Evolutionary conservation across 2,888 invertebrate species (phyloP).

Genomic region (Dryococelus australis): DNA sequence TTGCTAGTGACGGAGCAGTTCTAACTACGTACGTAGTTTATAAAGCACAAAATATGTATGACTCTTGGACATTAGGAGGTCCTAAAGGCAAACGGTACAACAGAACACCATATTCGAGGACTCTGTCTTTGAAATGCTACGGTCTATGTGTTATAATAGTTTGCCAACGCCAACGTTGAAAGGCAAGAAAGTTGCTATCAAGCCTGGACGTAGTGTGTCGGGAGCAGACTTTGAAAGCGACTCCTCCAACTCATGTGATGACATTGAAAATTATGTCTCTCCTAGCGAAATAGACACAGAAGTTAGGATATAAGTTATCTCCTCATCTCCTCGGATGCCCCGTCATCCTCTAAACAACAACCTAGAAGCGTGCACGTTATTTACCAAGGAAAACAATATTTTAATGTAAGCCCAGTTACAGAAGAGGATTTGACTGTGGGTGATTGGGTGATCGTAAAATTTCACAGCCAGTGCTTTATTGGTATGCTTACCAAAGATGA

Average conservation of each 20-base stretch:
- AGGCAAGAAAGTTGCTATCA: background rate
- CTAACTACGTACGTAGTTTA: background rate
- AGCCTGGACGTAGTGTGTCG: background rate
- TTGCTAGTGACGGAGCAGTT: background rate
- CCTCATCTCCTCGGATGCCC: background rate
- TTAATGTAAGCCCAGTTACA: background rate
- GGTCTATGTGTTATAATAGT: background rate
- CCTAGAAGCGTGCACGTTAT: background rate
- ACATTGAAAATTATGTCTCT: background rate
- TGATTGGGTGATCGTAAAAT: background rate
- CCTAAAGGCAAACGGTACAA: background rate
- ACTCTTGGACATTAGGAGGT: background rate
- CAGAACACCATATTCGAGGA: background rate
- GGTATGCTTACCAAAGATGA: background rate
- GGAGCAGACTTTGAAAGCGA: background rate
- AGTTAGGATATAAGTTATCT: background rate
- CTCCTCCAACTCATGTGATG: background rate
- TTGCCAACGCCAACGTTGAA: background rate
- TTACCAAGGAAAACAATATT: background rate
- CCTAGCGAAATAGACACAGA: background rate
- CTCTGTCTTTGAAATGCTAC: background rate
- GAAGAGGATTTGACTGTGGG: background rate
- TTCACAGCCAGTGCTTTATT: conserved; percentile 1
- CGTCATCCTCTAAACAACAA: background rate
- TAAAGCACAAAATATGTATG: background rate